Base-by-base conservation (phyloP, 2,888 invertebrate species). In the Trissonchulus sp. region DNA sequence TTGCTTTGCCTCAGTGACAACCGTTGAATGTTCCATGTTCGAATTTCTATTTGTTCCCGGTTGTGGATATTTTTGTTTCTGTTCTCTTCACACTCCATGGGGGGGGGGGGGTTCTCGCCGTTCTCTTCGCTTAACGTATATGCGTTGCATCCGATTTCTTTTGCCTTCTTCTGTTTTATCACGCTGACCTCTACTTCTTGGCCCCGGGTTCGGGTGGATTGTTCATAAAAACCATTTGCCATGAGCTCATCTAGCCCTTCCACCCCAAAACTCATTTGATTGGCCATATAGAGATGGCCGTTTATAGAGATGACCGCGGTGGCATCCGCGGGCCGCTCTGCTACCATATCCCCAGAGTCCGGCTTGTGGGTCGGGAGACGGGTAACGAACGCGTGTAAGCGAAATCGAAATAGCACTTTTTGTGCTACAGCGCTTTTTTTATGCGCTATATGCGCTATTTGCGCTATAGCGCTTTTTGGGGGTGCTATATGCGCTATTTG, bases 131-230 rank as follows among this genome's bases (percentile, higher is more conserved):
- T 65, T 60, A 18, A n/a, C 65, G 28, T 65, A 31, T 30, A 30
- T 65, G 65, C 65, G 65, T 65, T 65, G 65, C 34, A 31, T 30
- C 31, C 65, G 65, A 31, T 31, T 65, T 65, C 34, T 65, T 34
- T 65, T 65, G 15, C 34, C 3, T 18, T 65, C 31, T 8, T 65
- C 65, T 34, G 65, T 31, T n/a, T 65, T 65, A 65, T 65, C 34
- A 15, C 65, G 31, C n/a, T 65, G 28, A 18, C 18, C 34, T 31
- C 65, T 30, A 65, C 65, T 30, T 65, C 34, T 3, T 30, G 65
- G 65, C 8, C 65, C 65, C 65, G 65, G 65, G n/a, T 65, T 65
- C 8, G 65, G 65, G 65, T 65, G 65, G 8, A 30, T 65, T 8
- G 65, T 65, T 30, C 65, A n/a, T n/a, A 18, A 60, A n/a, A 18